Base-by-base conservation (phyloP, 2,888 invertebrate genomes). In the Harpalus rubripes region DNA sequence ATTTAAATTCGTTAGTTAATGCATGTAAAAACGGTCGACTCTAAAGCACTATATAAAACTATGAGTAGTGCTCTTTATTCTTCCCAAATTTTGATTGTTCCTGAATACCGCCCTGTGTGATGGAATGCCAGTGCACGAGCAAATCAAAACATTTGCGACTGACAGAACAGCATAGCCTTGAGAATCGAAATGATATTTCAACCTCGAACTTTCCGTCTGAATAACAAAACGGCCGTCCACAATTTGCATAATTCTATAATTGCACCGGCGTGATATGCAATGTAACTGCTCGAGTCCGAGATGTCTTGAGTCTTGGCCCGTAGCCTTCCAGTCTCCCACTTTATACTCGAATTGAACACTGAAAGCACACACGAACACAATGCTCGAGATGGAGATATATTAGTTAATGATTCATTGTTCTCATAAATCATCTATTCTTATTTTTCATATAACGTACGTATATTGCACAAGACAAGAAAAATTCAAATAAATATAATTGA, bases 181-280 rank as follows among this genome's bases (percentile, higher is more conserved):
- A 79, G 56, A 84, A 84, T 79, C 63, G 79, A 79, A 84, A 65
- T 84, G 84, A 79, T 84, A 84, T 84, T 84, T 84, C 56, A 84
- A 65, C 84, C 84, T 84, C 84, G 84, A 84, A 84, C 84, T 84
- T 83, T 83, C 79, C 79, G 84, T 79, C 84, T 84, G 84, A 84
- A 84, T 79, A 79, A 84, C 84, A 84, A 84, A 84, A 63, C 84
- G 84, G 65, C 84, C 79, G 79, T 41, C 65, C 65, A 79, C 79
- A 84, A 84, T 84, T 84, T 84, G 84, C 84, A 84, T 84, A 84
- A 83, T 83, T 83, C 83, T 83, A 83, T 83, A 83, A 84, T 84
- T 84, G 84, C 84, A 84, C 22, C 84, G 68, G 65, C 84, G 84
- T 84, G 84, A 84, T 84, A 84, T 84, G 76, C 78, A 84, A 83